Conservation (phyloP, 2,797 vertebrate genomes). For the Paedocypris micromegethes region DNA sequence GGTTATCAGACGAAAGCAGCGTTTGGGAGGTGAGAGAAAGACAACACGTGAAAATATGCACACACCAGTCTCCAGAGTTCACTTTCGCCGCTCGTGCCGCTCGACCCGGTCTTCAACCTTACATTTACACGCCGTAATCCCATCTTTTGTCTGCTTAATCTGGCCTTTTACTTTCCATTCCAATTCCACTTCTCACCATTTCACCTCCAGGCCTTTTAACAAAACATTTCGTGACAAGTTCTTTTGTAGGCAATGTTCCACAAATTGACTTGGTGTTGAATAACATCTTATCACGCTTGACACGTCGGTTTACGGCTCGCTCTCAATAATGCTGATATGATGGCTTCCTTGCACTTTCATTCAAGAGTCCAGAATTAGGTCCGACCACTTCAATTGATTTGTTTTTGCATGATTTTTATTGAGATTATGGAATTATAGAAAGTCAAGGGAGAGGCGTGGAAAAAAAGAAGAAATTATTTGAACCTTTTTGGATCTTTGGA, state of each 20-base stretch:
- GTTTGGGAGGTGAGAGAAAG: conserved; percentile 20
- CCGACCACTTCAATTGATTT: background rate
- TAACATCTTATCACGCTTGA: conserved; percentile 25
- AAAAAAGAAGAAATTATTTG: no score
- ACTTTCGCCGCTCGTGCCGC: conserved; percentile 19
- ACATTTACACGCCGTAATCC: conserved; percentile 33
- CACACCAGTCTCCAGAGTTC: conserved; percentile 7
- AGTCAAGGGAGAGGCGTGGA: no score
- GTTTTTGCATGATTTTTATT: background rate
- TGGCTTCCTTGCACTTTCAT: conserved; percentile 9
- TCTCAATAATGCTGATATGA: conserved; percentile 16
- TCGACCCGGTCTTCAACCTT: conserved; percentile 22
- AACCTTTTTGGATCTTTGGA: no score
- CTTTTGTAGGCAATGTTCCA: conserved; percentile 9
- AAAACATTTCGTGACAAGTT: conserved; percentile 4
- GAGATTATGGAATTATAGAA: no score
- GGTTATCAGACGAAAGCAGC: conserved; percentile 23
- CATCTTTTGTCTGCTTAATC: conserved; percentile 24
- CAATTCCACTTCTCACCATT: conserved; percentile 32
- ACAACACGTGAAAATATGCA: background rate
- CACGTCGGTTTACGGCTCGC: conserved; percentile 18
- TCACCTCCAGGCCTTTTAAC: conserved; percentile 22
- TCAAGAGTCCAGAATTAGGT: background rate
- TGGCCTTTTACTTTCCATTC: conserved; percentile 20
- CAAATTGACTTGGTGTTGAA: conserved; percentile 30